phyloP scores from a whole-genome alignment of 2,888 invertebrate species.

The Napeogenes sylphis region DNA sequence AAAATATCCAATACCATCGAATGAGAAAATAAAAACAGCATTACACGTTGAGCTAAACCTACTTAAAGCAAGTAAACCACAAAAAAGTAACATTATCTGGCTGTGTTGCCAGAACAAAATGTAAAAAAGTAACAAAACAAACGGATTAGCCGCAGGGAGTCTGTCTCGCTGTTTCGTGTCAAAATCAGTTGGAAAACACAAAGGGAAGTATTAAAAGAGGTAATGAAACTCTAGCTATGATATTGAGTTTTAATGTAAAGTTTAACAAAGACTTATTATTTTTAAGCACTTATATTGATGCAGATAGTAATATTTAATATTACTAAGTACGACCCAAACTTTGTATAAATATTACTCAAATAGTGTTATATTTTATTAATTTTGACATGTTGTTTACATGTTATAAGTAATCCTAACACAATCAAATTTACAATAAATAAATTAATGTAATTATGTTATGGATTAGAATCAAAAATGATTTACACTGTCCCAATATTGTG shows the following conservation, averaged over 20 bases:
- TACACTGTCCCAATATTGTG: no score
- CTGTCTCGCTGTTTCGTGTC: constrained; percentile 14
- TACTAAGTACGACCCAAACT: no score
- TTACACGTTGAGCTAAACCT: constrained; percentile 10
- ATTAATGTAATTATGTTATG: no score
- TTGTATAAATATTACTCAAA: no score
- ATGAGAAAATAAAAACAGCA: constrained; percentile 4
- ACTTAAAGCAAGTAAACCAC: constrained; percentile 8
- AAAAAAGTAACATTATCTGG: constrained; percentile 13
- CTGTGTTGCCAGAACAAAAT: constrained; percentile 15
- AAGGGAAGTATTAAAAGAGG: constrained; percentile 14
- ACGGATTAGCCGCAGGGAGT: constrained; percentile 15
- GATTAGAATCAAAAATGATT: no score
- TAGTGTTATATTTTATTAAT: no score
- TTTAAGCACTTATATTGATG: no score
- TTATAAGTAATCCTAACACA: no score
- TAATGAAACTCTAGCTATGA: constrained; percentile 8
- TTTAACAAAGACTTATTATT: no score
- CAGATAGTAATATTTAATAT: background rate
- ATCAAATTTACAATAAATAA: no score
- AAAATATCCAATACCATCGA: constrained; percentile 3
- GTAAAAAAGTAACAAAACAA: constrained; percentile 6
- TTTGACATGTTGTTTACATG: no score
- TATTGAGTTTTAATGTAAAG: constrained; percentile 4
- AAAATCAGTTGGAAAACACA: constrained; percentile 17